Evolutionary conservation across 2,797 vertebrate species (phyloP), one percentile per base, ranked within the genome.

Genomic region (Hylomyscus alleni): DNA sequence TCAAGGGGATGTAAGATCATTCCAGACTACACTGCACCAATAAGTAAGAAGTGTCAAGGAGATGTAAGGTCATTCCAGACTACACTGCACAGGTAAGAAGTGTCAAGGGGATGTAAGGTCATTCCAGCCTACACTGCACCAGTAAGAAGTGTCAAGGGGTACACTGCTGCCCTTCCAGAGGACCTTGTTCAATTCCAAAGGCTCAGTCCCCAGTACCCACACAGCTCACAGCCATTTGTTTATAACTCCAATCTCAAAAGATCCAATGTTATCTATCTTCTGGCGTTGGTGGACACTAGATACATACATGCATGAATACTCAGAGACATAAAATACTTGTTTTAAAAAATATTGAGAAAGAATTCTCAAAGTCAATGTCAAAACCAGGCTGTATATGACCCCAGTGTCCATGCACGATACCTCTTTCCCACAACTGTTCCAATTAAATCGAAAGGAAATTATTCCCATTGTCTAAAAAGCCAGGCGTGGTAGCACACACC

Each of bases 301-400:
- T 37, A 58, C 20, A 82, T 37, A 60, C n/a, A 82, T 15, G 54
- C n/a, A 82, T 37, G 20, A 58, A 81, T 20, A 82, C 2, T 82
- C n/a, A 40, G 9, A 80, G 1, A 40, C 52, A 58, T 37, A 58
- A 81, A 81, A n/a, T n/a, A 56, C 54, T n/a, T 81, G 11, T 26
- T 60, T 80, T 58, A 14, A 13, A 81, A 81, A 82, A 40, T 58
- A 60, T 22, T 65, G 40, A 86, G 47, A 86, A 52, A 69, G 12
- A n/a, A 86, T 75, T 94, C 54, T 95, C 65, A 96, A 89, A 95
- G 65, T 11, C 62, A 90, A 83, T 93, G 44, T 54, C 44, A 77
- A 65, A 80, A 93, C 62, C 4, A 94, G 20, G 54, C 17, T 92
- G 58, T 86, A 76, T 85, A 62, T 86, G 90, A 93, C 0, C 29